These are phyloP conservation scores for Drosophila kikkawai DNA, from an alignment of 1,140 invertebrate species.

Conservation along the genomic window DNA sequence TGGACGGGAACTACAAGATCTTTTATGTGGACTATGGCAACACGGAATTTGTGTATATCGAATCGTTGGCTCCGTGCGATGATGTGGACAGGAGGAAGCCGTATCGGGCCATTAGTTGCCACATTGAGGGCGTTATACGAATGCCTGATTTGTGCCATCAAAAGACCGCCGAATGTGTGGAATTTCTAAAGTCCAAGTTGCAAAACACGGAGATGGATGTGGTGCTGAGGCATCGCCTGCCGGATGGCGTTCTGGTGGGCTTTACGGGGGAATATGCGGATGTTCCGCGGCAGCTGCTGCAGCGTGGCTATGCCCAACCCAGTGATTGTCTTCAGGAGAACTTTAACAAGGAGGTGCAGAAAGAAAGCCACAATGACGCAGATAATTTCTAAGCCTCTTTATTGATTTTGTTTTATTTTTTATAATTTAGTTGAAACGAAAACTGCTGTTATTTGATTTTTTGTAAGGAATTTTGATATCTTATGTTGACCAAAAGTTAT, in stretches of 20 bases:
- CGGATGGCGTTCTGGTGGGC: conserved; percentile 45
- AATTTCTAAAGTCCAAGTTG: conserved; percentile 54
- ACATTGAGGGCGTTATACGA: conserved; percentile 43
- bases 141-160: neutral
- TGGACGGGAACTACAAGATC: conserved; percentile 57
- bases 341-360: neutral
- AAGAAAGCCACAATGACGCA: no score
- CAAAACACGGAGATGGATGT: conserved; percentile 54
- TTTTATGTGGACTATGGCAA: conserved; percentile 84
- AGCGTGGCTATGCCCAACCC: conserved; percentile 38
- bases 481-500: neutral
- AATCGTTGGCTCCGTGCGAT: conserved; percentile 47
- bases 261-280: conserved; percentile 17
- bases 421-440: neutral
- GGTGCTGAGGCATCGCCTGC: conserved; percentile 22
- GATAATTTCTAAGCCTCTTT: neutral
- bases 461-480: neutral
- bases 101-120: conserved; percentile 54
- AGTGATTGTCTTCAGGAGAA: neutral
- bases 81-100: conserved; percentile 48
- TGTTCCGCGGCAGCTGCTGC: conserved; percentile 28
- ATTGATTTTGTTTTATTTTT: neutral
- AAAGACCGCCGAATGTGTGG: conserved; percentile 36
- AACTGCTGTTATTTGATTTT: conserved; percentile 3
- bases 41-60: conserved; percentile 49